Conservation (phyloP, 2,113 vertebrate species). For the Chlorodrepanis virens region DNA sequence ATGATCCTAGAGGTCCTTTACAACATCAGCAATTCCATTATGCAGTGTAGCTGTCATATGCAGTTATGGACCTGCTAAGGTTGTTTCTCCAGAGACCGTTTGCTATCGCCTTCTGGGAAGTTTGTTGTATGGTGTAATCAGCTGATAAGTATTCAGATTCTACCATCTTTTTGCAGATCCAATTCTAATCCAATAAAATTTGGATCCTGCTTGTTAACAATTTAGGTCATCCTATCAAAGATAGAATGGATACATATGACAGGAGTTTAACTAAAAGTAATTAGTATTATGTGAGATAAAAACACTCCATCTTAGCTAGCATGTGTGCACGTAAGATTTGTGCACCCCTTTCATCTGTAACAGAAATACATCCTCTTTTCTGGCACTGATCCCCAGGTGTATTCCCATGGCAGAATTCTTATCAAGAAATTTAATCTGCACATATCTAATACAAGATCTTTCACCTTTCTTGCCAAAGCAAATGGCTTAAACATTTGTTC, state of each 20-base stretch:
- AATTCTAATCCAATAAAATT: not conserved
- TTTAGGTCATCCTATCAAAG: not conserved
- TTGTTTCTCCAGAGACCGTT: not conserved
- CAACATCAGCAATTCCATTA: not conserved
- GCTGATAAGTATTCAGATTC: not conserved
- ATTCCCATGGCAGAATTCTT: not conserved
- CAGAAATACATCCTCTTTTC: not conserved
- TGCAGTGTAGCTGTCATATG: not conserved
- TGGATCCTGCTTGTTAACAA: not conserved
- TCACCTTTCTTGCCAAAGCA: conserved; percentile 57
- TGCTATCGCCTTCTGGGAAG: not conserved
- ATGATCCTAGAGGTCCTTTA: not conserved
- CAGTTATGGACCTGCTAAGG: not conserved
- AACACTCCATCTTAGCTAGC: not conserved
- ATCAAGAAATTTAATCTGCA: conserved; percentile 10
- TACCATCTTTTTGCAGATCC: not conserved
- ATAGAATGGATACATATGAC: not conserved
- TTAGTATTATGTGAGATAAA: not conserved
- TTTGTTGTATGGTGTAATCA: not conserved
- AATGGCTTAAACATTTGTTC: conserved; percentile 64
- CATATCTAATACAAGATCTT: conserved; percentile 41
- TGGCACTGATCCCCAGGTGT: not conserved
- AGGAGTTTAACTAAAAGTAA: not conserved
- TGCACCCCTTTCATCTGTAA: not conserved
- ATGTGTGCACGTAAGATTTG: not conserved